A percentile compares a stretch with the other conserved stretches of the same genome.
phyloP scores from a whole-genome alignment of 2,888 invertebrate genomes.

The Amphipyra berbera region DNA sequence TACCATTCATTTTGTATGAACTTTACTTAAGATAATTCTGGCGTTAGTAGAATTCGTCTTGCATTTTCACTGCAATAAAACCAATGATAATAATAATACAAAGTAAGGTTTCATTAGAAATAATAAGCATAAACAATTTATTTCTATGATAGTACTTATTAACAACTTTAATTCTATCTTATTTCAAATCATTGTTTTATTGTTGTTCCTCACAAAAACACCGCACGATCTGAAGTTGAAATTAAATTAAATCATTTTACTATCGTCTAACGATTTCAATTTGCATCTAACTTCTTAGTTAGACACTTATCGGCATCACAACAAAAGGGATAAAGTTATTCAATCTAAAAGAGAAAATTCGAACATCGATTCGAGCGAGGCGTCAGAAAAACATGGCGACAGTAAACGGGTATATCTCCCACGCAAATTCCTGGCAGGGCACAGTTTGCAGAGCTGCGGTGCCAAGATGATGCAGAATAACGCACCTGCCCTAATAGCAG shows the following conservation, averaged over 20 bases:
- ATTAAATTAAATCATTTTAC: slow-evolving; percentile 36
- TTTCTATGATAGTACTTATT: background rate
- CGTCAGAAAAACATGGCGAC: slow-evolving; percentile 70
- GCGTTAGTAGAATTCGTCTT: slow-evolving; percentile 24
- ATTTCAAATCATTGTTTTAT: background rate
- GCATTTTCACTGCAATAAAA: slow-evolving; percentile 15
- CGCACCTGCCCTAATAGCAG: slow-evolving; percentile 46
- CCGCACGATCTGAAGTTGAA: slow-evolving; percentile 12
- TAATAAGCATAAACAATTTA: no score
- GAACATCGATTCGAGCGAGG: slow-evolving; percentile 48
- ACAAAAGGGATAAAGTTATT: slow-evolving; percentile 45
- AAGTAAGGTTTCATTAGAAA: no score
- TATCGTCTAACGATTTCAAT: slow-evolving; percentile 32
- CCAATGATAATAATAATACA: slow-evolving; percentile 5
- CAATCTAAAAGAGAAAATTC: slow-evolving; percentile 49
- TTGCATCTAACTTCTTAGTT: slow-evolving; percentile 23
- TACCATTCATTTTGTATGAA: slow-evolving; percentile 55
- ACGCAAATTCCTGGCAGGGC: slow-evolving; percentile 82
- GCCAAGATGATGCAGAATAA: slow-evolving; percentile 55
- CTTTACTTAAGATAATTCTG: slow-evolving; percentile 47
- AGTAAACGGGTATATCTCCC: slow-evolving; percentile 77
- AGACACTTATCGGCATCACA: slow-evolving; percentile 20
- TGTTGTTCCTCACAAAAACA: slow-evolving; percentile 5
- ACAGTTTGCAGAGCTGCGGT: slow-evolving; percentile 53
- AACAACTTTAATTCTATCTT: background rate